Conservation (phyloP, 2,888 invertebrate genomes). For the Orgyia antiqua region DNA sequence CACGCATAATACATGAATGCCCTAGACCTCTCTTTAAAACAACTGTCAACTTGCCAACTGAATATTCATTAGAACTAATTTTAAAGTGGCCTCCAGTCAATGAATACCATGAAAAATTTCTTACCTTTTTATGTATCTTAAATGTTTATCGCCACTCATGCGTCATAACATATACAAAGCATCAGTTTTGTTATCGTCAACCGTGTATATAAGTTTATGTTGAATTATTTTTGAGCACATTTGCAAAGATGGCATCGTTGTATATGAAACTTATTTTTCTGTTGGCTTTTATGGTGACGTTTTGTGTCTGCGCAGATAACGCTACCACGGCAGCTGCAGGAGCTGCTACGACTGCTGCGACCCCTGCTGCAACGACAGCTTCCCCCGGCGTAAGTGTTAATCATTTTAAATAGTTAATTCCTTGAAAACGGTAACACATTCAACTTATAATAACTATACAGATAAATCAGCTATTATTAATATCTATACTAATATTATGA, state of each 20-base stretch:
- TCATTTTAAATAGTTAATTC: too few species aligned
- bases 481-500: too few species aligned
- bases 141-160: slow-evolving; percentile 10
- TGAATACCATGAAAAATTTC: slow-evolving; percentile 21
- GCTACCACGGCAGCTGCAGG: slow-evolving; percentile 12
- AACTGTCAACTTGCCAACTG: slow-evolving; percentile 12
- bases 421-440: too few species aligned
- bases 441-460: too few species aligned
- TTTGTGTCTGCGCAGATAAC: slow-evolving; percentile 26
- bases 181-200: slow-evolving; percentile 21
- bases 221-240: slow-evolving; percentile 11
- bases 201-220: slow-evolving; percentile 25
- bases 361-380: slow-evolving; percentile 6
- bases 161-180: slow-evolving; percentile 11
- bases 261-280: slow-evolving; percentile 27
- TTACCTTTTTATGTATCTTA: slow-evolving; percentile 16
- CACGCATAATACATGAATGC: slow-evolving; percentile 1
- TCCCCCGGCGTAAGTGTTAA: too few species aligned
- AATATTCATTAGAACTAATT: slow-evolving; percentile 30
- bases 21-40: slow-evolving; percentile 6
- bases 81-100: slow-evolving; percentile 17
- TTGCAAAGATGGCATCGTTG: slow-evolving; percentile 25
- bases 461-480: too few species aligned
- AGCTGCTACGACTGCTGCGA: slow-evolving; percentile 6
- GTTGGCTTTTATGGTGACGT: slow-evolving; percentile 22